A percentile compares a stretch with the other conserved stretches of the same genome.
These are phyloP conservation scores for Babylonia areolata DNA, from an alignment of 1,140 invertebrate genomes.

Conservation along the genomic window DNA sequence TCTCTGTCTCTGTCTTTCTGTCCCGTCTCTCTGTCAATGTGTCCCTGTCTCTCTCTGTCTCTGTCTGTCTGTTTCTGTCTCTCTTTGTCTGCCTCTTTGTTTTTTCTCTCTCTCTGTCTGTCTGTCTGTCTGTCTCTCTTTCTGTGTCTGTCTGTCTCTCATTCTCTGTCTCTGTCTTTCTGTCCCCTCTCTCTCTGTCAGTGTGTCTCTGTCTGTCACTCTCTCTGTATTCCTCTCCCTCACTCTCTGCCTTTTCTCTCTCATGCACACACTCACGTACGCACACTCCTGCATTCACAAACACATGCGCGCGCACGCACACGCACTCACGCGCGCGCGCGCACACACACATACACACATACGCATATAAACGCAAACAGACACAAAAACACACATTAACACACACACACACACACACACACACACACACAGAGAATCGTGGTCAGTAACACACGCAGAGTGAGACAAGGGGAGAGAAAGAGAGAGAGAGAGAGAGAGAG, in stretches of 20 bases:
- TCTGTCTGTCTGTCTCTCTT: slow-evolving; percentile 4
- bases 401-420: too few relatives aligned
- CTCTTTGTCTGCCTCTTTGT: too few relatives aligned
- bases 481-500: too few relatives aligned
- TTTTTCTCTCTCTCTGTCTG: neutral
- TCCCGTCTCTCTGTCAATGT: too few relatives aligned
- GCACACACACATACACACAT: neutral
- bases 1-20: too few relatives aligned
- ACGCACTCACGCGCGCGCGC: neutral
- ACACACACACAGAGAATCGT: too few relatives aligned
- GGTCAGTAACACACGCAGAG: too few relatives aligned
- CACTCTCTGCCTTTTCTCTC: neutral
- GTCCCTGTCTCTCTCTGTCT: too few relatives aligned
- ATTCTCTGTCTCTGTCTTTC: neutral
- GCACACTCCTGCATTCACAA: neutral
- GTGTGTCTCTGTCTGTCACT: neutral
- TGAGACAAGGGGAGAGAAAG: too few relatives aligned
- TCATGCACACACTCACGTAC: neutral
- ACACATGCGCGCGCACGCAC: neutral
- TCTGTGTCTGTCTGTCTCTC: neutral
- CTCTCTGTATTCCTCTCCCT: neutral
- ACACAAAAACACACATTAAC: too few relatives aligned
- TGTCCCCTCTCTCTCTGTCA: neutral
- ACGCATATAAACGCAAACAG: too few relatives aligned
- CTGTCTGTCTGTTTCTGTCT: too few relatives aligned